Evolutionary conservation across 1,140 invertebrate genomes (phyloP), one percentile per base, ranked within the genome.

Genomic region (Heliconius eleuchia): DNA sequence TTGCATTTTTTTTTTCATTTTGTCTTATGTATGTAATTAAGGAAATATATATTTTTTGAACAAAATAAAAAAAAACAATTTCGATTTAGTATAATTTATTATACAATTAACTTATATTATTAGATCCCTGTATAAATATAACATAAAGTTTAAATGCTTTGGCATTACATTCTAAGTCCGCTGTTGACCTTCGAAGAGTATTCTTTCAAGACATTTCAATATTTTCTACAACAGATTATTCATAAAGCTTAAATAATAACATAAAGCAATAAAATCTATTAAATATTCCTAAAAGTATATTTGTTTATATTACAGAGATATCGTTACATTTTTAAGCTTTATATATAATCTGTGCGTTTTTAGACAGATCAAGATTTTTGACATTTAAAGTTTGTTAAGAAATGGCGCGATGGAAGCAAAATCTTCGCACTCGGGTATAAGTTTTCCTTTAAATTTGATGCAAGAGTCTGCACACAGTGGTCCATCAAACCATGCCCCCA

Each of bases 351-450:
- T 34, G 1, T 34, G 30, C 1, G 8, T 19, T 37, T 18, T 71
- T 71, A 18, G 70, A 8, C 19, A 71, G 7, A 27, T 70, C 55
- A 2, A 60, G 2, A 23, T 60, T 60, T 57, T 57, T 57, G 55
- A 60, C 55, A 60, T 73, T 80, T 80, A 85, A 18, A 96, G 94
- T 91, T 96, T 96, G 87, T 96, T 97, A 11, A 98, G 95, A 94
- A 97, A 98, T 8, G 96, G 96, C n/a, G 96, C 96, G 85, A 98
- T 97, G 2, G 97, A 97, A 19, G 95, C 95, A 71, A 96, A 95
- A 88, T 98, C 96, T 92, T 97, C 97, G 88, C 97, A 98, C 85
- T 98, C 98, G 0, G 97, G 97, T 71, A 98, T 97, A 60, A 97
- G 95, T 90, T 97, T 97, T 75, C 97, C 97, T 86, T 97, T 97